phyloP scores from a whole-genome alignment of 2,113 vertebrate genomes.

The Oreochromis spilurus region DNA sequence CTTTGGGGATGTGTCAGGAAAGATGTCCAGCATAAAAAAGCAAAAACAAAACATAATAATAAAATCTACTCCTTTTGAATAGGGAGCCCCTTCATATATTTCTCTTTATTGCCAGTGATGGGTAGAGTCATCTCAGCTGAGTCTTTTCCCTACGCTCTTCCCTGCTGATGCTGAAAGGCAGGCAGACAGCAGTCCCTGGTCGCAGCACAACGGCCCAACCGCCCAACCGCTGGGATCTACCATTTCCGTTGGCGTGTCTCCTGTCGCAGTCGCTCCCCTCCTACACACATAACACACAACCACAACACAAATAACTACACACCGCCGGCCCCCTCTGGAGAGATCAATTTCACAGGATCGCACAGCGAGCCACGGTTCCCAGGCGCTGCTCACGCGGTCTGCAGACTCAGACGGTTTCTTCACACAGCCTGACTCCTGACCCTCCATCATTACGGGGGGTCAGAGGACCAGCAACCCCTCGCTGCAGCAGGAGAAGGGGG shows the following conservation, averaged over 20 bases:
- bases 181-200: background rate
- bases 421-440: constrained; percentile 69
- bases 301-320: constrained; percentile 57
- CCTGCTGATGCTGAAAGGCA: background rate
- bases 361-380: constrained; percentile 64
- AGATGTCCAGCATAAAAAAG: fast-evolving
- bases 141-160: background rate
- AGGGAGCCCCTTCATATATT: background rate
- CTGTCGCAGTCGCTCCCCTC: constrained; percentile 10
- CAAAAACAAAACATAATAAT: background rate
- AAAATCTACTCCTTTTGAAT: too few relatives aligned
- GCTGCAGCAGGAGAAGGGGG: background rate
- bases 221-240: constrained; percentile 29
- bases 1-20: background rate
- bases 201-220: background rate
- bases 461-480: constrained; percentile 45
- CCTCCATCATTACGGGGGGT: constrained; percentile 68
- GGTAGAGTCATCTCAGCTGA: background rate
- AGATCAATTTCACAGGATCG: constrained; percentile 73
- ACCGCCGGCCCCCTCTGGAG: constrained; percentile 45
- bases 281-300: constrained; percentile 3
- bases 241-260: constrained; percentile 50
- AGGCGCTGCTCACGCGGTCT: constrained; percentile 60
- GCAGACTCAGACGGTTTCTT: constrained; percentile 50
- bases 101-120: background rate